These are phyloP conservation scores for Chalcis sispes DNA, from an alignment of 2,888 invertebrate genomes.

Conservation along the genomic window DNA sequence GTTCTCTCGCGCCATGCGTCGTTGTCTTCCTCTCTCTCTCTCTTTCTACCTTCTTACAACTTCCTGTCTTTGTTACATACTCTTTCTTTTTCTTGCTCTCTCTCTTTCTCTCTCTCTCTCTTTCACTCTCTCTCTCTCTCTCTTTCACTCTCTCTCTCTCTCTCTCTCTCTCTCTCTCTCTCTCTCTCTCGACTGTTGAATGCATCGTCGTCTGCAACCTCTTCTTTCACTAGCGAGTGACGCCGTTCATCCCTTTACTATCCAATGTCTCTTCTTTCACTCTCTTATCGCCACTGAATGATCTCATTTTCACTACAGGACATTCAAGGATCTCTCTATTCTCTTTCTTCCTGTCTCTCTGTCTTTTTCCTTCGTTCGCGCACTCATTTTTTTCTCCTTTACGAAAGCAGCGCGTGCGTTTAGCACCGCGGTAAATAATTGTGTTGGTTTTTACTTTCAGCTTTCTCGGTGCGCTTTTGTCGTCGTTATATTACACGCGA, in stretches of 20 bases:
- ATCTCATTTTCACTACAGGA: slow-evolving; percentile 26
- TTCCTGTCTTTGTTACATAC: too few relatives aligned
- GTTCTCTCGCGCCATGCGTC: slow-evolving; percentile 31
- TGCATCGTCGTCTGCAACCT: background rate
- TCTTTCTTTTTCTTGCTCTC: too few relatives aligned
- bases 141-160: background rate
- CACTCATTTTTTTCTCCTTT: background rate
- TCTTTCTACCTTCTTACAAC: too few relatives aligned
- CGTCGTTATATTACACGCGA: background rate
- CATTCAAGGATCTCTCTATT: background rate
- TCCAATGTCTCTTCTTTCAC: background rate
- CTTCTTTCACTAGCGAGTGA: background rate
- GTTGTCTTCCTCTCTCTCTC: too few relatives aligned
- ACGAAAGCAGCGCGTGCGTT: too few relatives aligned
- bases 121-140: too few relatives aligned
- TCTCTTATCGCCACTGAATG: slow-evolving; percentile 17
- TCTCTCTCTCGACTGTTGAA: background rate
- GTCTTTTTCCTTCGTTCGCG: background rate
- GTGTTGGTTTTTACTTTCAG: slow-evolving; percentile 28
- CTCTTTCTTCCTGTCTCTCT: background rate
- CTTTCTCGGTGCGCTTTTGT: background rate
- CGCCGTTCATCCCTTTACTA: too few relatives aligned
- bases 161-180: background rate
- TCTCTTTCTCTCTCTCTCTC: too few relatives aligned
- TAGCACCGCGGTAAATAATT: slow-evolving; percentile 29